Base-by-base conservation (phyloP, 2,113 vertebrate species). In the Tetrao urogallus region DNA sequence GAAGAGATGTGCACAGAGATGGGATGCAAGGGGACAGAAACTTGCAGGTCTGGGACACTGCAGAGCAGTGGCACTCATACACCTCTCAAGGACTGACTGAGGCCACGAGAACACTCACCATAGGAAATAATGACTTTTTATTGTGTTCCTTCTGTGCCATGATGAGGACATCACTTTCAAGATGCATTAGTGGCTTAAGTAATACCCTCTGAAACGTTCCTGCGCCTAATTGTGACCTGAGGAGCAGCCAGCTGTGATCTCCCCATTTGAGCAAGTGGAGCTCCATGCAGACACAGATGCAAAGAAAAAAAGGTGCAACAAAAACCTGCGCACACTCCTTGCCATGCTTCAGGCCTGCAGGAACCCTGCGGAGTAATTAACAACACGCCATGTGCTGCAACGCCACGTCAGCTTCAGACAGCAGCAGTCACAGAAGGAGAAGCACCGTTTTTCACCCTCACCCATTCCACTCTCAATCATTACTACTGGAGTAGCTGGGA, bases 401-500 rank as follows among this genome's bases (percentile, higher is more conserved):
- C 65, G 63, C 45, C 64, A 70, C 69, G 4, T 8, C 20, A 34
- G 38, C 54, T 65, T 71, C 42, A 88, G 79, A 56, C 43, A 85
- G 79, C 50, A 65, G 56, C 79, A 70, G 50, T 66, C 69, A 60
- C 50, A 66, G 32, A 61, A 88, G 16, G 32, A 40, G 32, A 52
- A 71, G 47, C 18, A 64, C 50, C 25, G 56, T 61, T 66, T 76
- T 66, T 88, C 58, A 87, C 67, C 52, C 67, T 58, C 57, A 21
- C 61, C 58, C 75, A 43, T 54, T 66, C 40, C 63, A n/a, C 67
- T 56, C 57, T 61, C 69, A 52, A 47, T 91, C 58, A 71, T 76
- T 36, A 80, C 69, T n/a, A 65, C n/a, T 13, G 30, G 57, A 86
- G 71, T 60, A 86, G 82, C 90, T 91, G 88, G 88, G 92, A 61